Base-by-base conservation (phyloP, 2,888 invertebrate genomes). In the Tanytarsus gracilentus region DNA sequence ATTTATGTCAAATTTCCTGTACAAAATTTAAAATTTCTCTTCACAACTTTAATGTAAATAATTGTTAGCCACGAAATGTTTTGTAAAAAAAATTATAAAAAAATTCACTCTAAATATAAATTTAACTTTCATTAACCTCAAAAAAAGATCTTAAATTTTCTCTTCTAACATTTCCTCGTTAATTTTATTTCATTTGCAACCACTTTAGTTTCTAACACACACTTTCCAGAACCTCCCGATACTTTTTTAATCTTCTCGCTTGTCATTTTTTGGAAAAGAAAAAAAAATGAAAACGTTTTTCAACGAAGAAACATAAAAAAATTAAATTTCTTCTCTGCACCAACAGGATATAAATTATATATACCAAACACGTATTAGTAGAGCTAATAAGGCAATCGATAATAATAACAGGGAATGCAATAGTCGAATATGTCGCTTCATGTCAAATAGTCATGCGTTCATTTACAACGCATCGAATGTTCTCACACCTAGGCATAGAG, bases 321-420 rank as follows among this genome's bases (percentile, higher is more conserved):
- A 30, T n/a, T n/a, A 48, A 40, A 56, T 40, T 26, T 56, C 14
- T 9, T 48, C 11, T 30, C 23, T 30, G 25, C 26, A 11, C 30
- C 30, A 16, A n/a, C 48, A 58, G 58, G 48, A 58, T 30, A 9
- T 58, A 44, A 48, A 58, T n/a, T 44, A 40, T 23, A 48, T 58
- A 48, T 58, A 58, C n/a, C n/a, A 48, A 26, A n/a, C 14, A 40
- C 58, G 58, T 58, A 58, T 58, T 58, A 58, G 40, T 58, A 58
- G 58, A 48, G 14, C 48, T 58, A 58, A 36, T 36, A 53, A 58
- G 14, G 30, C 58, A 58, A 44, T 58, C 29, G 48, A n/a, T n/a
- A n/a, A n/a, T n/a, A n/a, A 58, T 58, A 44, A 44, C 30, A 25
- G 16, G 21, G 58, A 58, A 58, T 58, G 58, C 48, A 58, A 44